Percentiles rank a stretch among this genome's conserved stretches.
Conservation (phyloP, 1,140 invertebrate species). For the Drosophila nikananu region DNA sequence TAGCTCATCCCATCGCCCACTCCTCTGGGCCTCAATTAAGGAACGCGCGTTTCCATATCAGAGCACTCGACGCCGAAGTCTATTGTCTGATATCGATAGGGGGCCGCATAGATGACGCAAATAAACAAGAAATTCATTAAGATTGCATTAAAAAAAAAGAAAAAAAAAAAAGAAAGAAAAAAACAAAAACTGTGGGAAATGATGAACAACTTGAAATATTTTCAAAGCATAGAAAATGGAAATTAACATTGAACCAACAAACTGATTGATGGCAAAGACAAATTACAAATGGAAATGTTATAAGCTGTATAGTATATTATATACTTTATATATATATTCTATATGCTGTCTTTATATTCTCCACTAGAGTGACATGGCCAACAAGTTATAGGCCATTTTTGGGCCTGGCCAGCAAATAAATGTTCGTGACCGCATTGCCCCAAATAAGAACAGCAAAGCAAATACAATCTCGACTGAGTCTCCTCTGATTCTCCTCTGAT, state of each 20-base stretch:
- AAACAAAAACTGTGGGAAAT: constrained; percentile 1
- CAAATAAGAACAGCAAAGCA: constrained; percentile 57
- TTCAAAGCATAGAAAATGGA: constrained; percentile 39
- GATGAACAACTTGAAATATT: constrained; percentile 45
- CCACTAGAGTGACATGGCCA: constrained; percentile 55
- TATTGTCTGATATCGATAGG: constrained; percentile 51
- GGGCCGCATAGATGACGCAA: constrained; percentile 49
- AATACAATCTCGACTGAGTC: constrained; percentile 21
- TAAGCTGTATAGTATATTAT: not conserved
- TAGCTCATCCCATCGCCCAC: constrained; percentile 31
- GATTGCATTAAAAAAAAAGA: constrained; percentile 41
- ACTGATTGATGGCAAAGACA: constrained; percentile 51
- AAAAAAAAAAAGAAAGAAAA: not conserved
- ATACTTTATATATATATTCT: not conserved
- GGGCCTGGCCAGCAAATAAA: constrained; percentile 40
- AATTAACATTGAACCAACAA: constrained; percentile 49
- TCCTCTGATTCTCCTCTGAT: constrained; percentile 4
- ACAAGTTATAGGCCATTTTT: constrained; percentile 73
- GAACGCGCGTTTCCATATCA: constrained; percentile 30
- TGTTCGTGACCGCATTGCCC: constrained; percentile 69
- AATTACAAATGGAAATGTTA: constrained; percentile 39
- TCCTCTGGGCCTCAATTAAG: constrained; percentile 29
- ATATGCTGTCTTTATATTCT: not conserved
- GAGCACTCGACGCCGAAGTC: constrained; percentile 25
- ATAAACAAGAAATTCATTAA: constrained; percentile 57